Evolutionary conservation across 2,113 vertebrate species (phyloP).

Genomic region (Thunnus thynnus): DNA sequence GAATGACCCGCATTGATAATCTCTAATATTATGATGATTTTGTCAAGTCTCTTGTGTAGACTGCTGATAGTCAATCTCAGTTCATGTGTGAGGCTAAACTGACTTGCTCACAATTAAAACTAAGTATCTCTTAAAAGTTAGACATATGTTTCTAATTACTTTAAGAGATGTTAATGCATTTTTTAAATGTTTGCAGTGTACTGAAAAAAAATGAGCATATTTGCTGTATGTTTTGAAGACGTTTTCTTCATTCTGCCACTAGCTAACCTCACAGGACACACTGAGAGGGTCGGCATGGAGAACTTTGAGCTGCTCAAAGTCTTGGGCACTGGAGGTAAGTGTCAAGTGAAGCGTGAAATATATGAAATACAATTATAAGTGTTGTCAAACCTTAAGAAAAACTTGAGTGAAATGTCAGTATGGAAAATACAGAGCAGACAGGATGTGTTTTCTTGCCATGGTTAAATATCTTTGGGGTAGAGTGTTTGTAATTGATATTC

Average conservation of each 20-base stretch:
- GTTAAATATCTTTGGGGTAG: background rate
- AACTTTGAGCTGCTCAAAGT: slow-evolving; percentile 99
- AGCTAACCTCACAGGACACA: slow-evolving; percentile 98
- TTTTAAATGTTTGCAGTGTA: slow-evolving; percentile 6
- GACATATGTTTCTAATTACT: background rate
- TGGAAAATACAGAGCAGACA: background rate
- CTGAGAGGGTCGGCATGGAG: slow-evolving; percentile 97
- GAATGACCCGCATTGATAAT: too few species aligned
- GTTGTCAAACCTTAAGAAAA: background rate
- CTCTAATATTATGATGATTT: too few species aligned
- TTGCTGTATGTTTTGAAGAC: background rate
- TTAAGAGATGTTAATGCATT: background rate
- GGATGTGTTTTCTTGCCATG: background rate
- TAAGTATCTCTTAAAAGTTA: background rate
- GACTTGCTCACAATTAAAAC: background rate
- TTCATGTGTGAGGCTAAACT: too few species aligned
- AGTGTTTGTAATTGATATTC: slow-evolving; percentile 10
- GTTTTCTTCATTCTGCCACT: slow-evolving; percentile 38
- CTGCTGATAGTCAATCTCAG: too few species aligned
- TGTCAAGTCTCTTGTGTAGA: too few species aligned
- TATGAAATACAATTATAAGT: slow-evolving; percentile 1
- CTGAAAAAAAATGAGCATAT: background rate
- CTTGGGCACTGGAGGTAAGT: slow-evolving; percentile 97
- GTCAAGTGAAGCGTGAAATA: slow-evolving; percentile 2
- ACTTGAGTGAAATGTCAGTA: background rate